These are phyloP conservation scores for Drosophila recens DNA, from an alignment of 2,888 invertebrate species.

Conservation along the genomic window DNA sequence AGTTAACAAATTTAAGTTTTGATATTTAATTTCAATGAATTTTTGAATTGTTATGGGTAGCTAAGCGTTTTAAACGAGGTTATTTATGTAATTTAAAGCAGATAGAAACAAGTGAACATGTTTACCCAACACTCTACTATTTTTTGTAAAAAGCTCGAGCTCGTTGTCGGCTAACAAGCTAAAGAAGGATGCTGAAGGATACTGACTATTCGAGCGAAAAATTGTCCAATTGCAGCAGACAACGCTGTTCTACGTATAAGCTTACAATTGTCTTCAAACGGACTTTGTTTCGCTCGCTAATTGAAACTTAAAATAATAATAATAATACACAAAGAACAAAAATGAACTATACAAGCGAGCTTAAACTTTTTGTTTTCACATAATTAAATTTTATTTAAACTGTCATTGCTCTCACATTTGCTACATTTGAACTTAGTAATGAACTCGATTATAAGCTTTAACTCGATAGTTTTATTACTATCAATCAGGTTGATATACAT, in stretches of 20 bases:
- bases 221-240: not conserved
- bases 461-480: too few relatives aligned
- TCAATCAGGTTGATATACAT: too few relatives aligned
- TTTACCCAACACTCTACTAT: not conserved
- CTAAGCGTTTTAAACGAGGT: not conserved
- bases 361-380: too few relatives aligned
- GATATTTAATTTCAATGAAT: too few relatives aligned
- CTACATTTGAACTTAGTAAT: too few relatives aligned
- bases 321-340: not conserved
- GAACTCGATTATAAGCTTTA: too few relatives aligned
- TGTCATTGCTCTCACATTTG: too few relatives aligned
- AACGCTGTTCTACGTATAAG: not conserved
- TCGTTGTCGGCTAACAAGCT: not conserved
- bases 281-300: not conserved
- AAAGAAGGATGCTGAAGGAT: not conserved
- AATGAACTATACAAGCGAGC: too few relatives aligned
- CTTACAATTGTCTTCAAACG: not conserved
- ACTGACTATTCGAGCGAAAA: slow-evolving; percentile 6
- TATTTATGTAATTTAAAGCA: not conserved
- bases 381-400: too few relatives aligned
- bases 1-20: too few relatives aligned
- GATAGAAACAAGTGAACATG: not conserved
- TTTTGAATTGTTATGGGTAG: too few relatives aligned
- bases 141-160: not conserved
- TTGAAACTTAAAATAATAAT: not conserved